phyloP scores from a whole-genome alignment of 2,113 vertebrate genomes.

The Accipiter virgatus region DNA sequence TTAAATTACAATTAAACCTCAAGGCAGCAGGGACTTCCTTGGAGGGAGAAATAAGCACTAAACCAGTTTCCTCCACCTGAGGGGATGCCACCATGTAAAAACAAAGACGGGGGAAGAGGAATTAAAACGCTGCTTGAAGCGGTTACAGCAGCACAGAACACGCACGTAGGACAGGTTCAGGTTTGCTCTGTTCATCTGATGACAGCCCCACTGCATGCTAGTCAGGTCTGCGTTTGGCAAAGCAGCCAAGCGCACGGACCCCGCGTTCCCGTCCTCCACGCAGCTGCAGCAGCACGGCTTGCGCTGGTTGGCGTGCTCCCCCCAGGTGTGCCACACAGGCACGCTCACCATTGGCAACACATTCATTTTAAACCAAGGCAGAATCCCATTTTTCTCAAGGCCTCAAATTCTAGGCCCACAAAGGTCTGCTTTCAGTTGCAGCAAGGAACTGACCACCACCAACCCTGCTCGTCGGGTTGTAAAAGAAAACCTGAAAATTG shows the following conservation, averaged over 20 bases:
- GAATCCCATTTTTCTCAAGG: neutral
- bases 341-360: accelerated
- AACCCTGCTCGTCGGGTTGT: accelerated
- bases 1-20: neutral
- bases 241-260: neutral
- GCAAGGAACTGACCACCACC: neutral
- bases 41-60: neutral
- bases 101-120: neutral
- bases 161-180: accelerated
- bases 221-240: neutral
- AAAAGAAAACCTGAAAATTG: neutral
- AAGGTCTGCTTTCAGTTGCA: neutral
- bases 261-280: accelerated
- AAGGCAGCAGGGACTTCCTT: neutral
- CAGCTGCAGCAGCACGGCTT: neutral
- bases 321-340: neutral
- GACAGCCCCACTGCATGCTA: neutral
- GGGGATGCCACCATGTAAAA: neutral
- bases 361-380: neutral
- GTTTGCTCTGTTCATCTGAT: neutral
- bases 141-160: neutral
- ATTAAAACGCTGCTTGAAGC: neutral
- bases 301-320: accelerated
- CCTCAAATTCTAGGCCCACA: neutral
- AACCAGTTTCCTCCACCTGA: neutral